These are phyloP conservation scores for Holacanthus passer DNA, from an alignment of 2,113 vertebrate species.

Conservation along the genomic window DNA sequence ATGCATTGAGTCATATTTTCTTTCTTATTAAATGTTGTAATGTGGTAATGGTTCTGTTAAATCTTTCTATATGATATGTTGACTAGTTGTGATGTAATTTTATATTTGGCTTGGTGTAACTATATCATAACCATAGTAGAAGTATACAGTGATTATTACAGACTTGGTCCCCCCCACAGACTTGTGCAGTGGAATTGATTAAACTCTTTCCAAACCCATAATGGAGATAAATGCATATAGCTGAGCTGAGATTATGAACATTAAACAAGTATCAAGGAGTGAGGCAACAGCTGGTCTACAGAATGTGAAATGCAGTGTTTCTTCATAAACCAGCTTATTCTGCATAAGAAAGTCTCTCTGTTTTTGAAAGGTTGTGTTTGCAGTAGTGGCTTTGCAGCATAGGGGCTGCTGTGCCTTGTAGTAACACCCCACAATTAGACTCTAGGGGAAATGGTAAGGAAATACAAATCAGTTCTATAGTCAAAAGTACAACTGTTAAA, in stretches of 20 bases:
- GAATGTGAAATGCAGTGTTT: constrained; percentile 22
- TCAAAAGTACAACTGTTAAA: not conserved
- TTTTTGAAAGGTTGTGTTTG: constrained; percentile 4
- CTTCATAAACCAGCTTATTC: not conserved
- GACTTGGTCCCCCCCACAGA: not conserved
- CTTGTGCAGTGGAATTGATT: constrained; percentile 18
- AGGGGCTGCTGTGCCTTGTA: not conserved
- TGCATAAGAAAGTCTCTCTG: not conserved
- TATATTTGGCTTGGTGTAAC: not conserved
- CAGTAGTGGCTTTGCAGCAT: constrained; percentile 6
- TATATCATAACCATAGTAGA: not conserved
- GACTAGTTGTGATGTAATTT: not conserved
- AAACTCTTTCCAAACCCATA: constrained; percentile 26
- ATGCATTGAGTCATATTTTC: too few species aligned
- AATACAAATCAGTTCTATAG: not conserved
- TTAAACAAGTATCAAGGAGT: constrained; percentile 20
- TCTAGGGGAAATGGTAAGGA: not conserved
- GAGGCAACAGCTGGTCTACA: not conserved
- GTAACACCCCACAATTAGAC: not conserved
- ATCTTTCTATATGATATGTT: not conserved
- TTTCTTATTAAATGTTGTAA: not conserved
- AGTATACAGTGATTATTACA: not conserved
- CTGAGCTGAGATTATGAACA: constrained; percentile 27
- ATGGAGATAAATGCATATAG: constrained; percentile 20
- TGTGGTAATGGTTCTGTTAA: too few species aligned